Conservation (phyloP, 2,113 vertebrate species). For the Scomber japonicus region DNA sequence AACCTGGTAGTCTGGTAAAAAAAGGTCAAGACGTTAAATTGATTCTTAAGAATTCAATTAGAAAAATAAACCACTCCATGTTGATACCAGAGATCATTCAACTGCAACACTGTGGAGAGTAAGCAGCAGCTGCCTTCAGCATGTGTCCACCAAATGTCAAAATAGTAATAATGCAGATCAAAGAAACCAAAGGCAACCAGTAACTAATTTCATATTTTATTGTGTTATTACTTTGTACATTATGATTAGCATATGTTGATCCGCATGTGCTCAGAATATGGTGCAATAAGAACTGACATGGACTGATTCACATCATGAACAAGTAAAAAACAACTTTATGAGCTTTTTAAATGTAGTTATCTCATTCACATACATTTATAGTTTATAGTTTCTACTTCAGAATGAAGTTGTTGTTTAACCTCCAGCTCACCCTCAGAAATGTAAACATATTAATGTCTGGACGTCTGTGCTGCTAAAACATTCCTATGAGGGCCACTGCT, state of each 20-base stretch:
- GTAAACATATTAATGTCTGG: background rate
- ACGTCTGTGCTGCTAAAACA: constrained; percentile 16
- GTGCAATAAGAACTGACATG: background rate
- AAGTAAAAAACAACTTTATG: background rate
- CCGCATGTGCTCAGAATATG: background rate
- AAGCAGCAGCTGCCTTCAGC: background rate
- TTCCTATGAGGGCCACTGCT: background rate
- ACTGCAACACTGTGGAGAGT: constrained; percentile 4
- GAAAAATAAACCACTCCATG: background rate
- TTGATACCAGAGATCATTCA: background rate
- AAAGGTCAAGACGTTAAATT: background rate
- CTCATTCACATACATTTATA: too few species aligned
- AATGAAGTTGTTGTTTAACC: background rate
- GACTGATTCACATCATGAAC: background rate
- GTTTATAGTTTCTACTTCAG: background rate
- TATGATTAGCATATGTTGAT: constrained; percentile 3
- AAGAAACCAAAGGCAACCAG: constrained; percentile 20
- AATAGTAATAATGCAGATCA: constrained; percentile 26
- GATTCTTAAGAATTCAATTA: background rate
- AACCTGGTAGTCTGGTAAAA: background rate
- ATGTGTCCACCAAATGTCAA: constrained; percentile 34
- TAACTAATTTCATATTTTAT: background rate
- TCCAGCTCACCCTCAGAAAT: background rate
- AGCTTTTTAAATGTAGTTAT: background rate
- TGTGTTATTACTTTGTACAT: constrained; percentile 7